phyloP scores from a whole-genome alignment of 2,797 vertebrate genomes.

The Syngnathus rostellatus region DNA sequence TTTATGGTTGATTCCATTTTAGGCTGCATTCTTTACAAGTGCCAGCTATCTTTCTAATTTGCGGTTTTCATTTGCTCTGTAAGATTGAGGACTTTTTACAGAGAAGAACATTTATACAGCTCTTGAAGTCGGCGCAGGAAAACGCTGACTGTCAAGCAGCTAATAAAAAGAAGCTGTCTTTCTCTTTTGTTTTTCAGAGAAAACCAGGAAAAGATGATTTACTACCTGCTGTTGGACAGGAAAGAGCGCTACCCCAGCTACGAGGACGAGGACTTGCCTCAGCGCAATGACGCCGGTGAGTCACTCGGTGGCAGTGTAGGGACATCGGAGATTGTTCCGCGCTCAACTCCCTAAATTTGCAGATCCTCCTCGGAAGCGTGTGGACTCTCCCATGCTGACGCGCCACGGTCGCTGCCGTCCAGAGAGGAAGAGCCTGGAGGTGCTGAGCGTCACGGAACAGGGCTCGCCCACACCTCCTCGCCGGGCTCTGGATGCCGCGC shows the following conservation, averaged over 20 bases:
- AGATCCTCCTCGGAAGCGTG: conserved; percentile 86
- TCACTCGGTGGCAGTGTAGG: conserved; percentile 50
- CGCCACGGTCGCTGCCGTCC: conserved; percentile 84
- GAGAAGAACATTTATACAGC: neutral
- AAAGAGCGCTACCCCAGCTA: conserved; percentile 91
- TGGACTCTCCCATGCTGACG: conserved; percentile 88
- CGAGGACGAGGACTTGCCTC: conserved; percentile 86
- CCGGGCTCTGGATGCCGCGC: conserved; percentile 76
- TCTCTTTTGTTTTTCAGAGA: conserved; percentile 61
- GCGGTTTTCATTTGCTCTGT: neutral
- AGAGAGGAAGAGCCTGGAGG: conserved; percentile 88
- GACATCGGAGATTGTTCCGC: too few species aligned
- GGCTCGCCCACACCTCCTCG: conserved; percentile 85
- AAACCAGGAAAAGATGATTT: conserved; percentile 94
- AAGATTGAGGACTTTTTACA: neutral
- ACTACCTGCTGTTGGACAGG: conserved; percentile 85
- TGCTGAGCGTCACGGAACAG: conserved; percentile 85
- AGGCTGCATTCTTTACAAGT: neutral
- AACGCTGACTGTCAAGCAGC: neutral
- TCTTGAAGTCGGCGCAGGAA: neutral
- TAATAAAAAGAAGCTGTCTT: conserved; percentile 4
- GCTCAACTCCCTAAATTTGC: conserved; percentile 17
- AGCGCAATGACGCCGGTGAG: conserved; percentile 83
- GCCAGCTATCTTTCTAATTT: neutral
- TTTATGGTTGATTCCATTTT: conserved; percentile 1